phyloP scores from a whole-genome alignment of 2,888 invertebrate genomes.

The Acleris emargana region DNA sequence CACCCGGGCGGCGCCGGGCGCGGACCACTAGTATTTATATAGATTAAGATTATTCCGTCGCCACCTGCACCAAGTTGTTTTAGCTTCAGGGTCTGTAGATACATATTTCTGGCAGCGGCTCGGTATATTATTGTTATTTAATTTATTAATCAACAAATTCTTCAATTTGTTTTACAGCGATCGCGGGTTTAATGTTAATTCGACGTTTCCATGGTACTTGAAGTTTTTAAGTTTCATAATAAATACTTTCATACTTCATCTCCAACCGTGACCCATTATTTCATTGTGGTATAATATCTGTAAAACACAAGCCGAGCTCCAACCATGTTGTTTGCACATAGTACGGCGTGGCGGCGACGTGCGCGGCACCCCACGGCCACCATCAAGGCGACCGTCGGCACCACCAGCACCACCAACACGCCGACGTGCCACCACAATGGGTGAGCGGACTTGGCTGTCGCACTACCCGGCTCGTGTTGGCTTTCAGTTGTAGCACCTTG shows the following conservation, averaged over 20 bases:
- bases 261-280: neutral
- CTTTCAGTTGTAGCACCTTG: conserved; percentile 1
- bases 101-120: too few species aligned
- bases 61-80: too few species aligned
- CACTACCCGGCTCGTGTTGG: neutral
- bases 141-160: too few species aligned
- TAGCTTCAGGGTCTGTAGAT: too few species aligned
- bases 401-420: conserved; percentile 72
- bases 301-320: conserved; percentile 15
- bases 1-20: too few species aligned
- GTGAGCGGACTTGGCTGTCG: conserved; percentile 43
- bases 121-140: too few species aligned
- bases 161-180: too few species aligned
- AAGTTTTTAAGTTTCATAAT: neutral
- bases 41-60: too few species aligned
- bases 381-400: conserved; percentile 74
- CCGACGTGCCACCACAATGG: conserved; percentile 79
- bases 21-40: too few species aligned
- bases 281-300: conserved; percentile 7
- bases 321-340: conserved; percentile 48
- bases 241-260: too few species aligned
- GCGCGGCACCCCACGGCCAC: conserved; percentile 77
- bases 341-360: conserved; percentile 82
- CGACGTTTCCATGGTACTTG: neutral
- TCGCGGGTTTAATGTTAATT: too few species aligned